Evolutionary conservation across 2,113 vertebrate genomes (phyloP).

Genomic region (Cephalophus harveyi): DNA sequence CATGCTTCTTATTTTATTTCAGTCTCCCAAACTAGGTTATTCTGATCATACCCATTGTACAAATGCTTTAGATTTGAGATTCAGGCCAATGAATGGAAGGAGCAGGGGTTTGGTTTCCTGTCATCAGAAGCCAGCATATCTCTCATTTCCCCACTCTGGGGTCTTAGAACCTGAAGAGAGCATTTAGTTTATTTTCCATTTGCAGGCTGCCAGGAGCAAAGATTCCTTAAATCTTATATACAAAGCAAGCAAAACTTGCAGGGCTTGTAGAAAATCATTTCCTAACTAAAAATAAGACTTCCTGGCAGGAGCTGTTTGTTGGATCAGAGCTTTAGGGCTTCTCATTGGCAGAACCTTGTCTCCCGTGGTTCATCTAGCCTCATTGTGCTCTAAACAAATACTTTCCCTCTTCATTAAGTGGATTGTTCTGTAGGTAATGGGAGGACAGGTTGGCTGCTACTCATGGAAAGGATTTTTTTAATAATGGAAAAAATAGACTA

Average conservation of each 20-base stretch:
- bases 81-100: background rate
- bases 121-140: background rate
- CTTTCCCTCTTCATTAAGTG: conserved; percentile 67
- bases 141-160: background rate
- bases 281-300: conserved; percentile 73
- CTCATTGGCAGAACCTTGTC: conserved; percentile 51
- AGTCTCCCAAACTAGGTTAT: background rate
- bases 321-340: conserved; percentile 61
- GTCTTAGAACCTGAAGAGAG: background rate
- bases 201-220: conserved; percentile 27
- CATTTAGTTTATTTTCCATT: conserved; percentile 33
- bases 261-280: conserved; percentile 59
- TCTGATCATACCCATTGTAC: background rate
- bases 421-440: conserved; percentile 44
- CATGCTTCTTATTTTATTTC: background rate
- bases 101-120: background rate
- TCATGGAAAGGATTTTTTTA: conserved; percentile 34
- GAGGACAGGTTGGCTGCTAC: conserved; percentile 45
- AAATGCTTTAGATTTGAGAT: background rate
- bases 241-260: conserved; percentile 61
- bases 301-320: conserved; percentile 65
- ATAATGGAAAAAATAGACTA: conserved; percentile 52
- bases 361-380: conserved; percentile 49
- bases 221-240: conserved; percentile 54
- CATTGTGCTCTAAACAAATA: conserved; percentile 26